Evolutionary conservation across 2,797 vertebrate genomes (phyloP).

Genomic region (Falco rusticolus): DNA sequence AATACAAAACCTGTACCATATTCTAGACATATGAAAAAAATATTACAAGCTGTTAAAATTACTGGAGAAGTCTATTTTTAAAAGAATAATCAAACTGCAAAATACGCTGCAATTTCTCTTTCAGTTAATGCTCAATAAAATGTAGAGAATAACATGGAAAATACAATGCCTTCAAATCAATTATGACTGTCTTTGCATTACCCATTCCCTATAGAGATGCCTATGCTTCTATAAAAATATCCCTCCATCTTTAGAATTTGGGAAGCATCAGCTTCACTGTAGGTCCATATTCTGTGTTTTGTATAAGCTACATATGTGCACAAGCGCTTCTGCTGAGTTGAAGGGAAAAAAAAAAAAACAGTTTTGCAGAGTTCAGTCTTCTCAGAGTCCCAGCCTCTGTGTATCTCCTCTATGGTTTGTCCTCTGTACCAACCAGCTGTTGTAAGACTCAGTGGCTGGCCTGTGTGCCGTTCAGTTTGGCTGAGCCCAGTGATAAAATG

Average conservation of each 20-base stretch:
- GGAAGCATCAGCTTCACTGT: not conserved
- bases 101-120: not conserved
- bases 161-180: not conserved
- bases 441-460: not conserved
- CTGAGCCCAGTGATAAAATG: not conserved
- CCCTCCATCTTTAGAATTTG: not conserved
- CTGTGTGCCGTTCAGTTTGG: not conserved
- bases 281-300: not conserved
- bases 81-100: not conserved
- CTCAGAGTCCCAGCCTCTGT: not conserved
- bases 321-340: not conserved
- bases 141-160: not conserved
- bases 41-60: not conserved
- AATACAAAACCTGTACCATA: not conserved
- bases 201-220: not conserved
- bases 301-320: rapidly evolving
- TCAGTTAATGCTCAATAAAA: not conserved
- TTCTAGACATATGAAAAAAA: not conserved
- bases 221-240: not conserved
- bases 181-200: not conserved
- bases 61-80: not conserved
- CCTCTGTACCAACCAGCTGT: not conserved
- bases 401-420: not conserved
- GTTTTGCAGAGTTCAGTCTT: not conserved
- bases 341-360: not conserved